Percentiles rank a stretch among this genome's conserved stretches.
These are phyloP conservation scores for Aphaenogaster rudis DNA, from an alignment of 1,140 invertebrate species.

Conservation along the genomic window DNA sequence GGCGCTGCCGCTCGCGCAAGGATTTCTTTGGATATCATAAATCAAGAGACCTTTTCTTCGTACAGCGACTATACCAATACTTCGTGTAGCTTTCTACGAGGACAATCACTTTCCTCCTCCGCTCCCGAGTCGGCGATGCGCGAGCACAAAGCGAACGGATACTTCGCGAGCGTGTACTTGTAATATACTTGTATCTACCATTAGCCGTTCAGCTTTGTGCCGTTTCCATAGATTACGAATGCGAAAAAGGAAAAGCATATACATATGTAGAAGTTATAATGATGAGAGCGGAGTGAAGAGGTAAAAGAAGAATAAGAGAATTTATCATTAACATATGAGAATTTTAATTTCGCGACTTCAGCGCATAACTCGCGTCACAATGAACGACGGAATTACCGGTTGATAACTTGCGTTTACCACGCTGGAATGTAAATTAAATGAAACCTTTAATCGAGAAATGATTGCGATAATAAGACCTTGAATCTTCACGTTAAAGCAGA, in stretches of 20 bases:
- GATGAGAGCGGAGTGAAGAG: slow-evolving; percentile 12
- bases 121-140: slow-evolving; percentile 30
- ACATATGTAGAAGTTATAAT: slow-evolving; percentile 75
- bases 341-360: slow-evolving; percentile 62
- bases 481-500: slow-evolving; percentile 7
- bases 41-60: slow-evolving; percentile 25
- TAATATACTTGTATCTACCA: slow-evolving; percentile 85
- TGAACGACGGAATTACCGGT: slow-evolving; percentile 40
- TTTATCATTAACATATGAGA: slow-evolving; percentile 59
- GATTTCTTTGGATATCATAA: slow-evolving; percentile 31
- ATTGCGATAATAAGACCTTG: slow-evolving; percentile 20
- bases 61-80: background rate
- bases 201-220: slow-evolving; percentile 86
- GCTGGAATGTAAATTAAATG: slow-evolving; percentile 22
- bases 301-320: background rate
- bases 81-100: slow-evolving; percentile 60
- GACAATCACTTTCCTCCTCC: slow-evolving; percentile 63
- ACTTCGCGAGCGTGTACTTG: slow-evolving; percentile 78
- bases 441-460: background rate
- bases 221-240: slow-evolving; percentile 84
- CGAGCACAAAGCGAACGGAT: slow-evolving; percentile 61
- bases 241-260: slow-evolving; percentile 73
- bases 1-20: background rate
- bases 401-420: slow-evolving; percentile 36
- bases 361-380: slow-evolving; percentile 40